A percentile compares a stretch with the other conserved stretches of the same genome.
Conservation (phyloP, 2,113 vertebrate genomes). For the Otolemur garnettii region DNA sequence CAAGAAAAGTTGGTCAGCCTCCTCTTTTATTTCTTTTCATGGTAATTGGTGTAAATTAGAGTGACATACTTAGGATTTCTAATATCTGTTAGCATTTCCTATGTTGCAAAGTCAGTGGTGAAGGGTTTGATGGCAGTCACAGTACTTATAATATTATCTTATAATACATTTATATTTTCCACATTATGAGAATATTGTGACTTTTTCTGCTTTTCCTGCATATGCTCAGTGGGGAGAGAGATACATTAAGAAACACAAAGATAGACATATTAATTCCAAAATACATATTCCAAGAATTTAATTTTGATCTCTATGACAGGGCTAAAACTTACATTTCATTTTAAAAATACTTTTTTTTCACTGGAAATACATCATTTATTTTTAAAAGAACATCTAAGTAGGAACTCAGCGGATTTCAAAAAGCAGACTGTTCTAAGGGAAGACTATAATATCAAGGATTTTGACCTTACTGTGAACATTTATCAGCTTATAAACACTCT, state of each 20-base stretch:
- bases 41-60: constrained; percentile 8
- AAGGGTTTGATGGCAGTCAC: neutral
- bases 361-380: neutral
- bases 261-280: neutral
- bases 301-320: neutral
- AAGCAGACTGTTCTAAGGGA: neutral
- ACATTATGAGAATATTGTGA: neutral
- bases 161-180: constrained; percentile 37
- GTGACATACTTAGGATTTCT: constrained; percentile 24
- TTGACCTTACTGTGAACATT: neutral
- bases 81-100: constrained; percentile 25
- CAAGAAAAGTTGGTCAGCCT: neutral
- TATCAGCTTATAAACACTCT: constrained; percentile 9
- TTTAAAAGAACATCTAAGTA: neutral
- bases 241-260: neutral
- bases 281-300: neutral
- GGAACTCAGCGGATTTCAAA: neutral
- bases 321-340: neutral
- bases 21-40: neutral
- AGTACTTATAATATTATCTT: neutral
- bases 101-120: neutral
- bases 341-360: neutral
- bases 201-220: neutral
- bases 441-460: constrained; percentile 23
- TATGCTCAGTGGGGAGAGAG: neutral